A percentile compares a stretch with the other conserved stretches of the same genome.
phyloP scores from a whole-genome alignment of 2,888 invertebrate species.

The Dolichomitus sp. region DNA sequence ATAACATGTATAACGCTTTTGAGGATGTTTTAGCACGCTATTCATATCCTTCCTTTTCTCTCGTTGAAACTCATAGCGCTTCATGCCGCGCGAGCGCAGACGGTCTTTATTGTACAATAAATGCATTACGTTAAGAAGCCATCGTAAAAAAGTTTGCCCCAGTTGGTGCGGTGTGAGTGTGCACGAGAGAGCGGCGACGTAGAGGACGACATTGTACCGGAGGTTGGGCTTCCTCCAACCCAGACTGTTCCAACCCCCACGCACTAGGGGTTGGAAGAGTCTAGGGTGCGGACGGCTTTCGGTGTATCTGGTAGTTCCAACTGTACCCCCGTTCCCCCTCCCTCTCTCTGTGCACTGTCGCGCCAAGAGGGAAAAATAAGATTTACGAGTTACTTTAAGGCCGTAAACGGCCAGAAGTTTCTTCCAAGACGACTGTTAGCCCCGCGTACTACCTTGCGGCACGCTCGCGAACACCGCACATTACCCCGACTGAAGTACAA shows the following conservation, averaged over 20 bases:
- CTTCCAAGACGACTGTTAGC: slow-evolving; percentile 77
- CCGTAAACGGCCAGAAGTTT: slow-evolving; percentile 81
- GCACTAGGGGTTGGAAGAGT: slow-evolving; percentile 26
- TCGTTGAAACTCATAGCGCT: slow-evolving; percentile 32
- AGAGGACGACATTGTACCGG: slow-evolving; percentile 39
- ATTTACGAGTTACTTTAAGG: slow-evolving; percentile 84
- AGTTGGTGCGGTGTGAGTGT: slow-evolving; percentile 71
- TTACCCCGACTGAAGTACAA: slow-evolving; percentile 58
- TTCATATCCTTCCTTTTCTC: slow-evolving; percentile 3
- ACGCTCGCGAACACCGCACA: slow-evolving; percentile 60
- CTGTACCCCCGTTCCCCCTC: background rate
- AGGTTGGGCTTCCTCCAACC: slow-evolving; percentile 50
- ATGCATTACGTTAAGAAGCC: slow-evolving; percentile 79
- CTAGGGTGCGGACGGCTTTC: slow-evolving; percentile 22
- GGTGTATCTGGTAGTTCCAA: slow-evolving; percentile 49
- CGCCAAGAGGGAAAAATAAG: slow-evolving; percentile 78
- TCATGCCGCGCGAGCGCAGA: slow-evolving; percentile 48
- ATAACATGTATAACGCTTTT: slow-evolving; percentile 8
- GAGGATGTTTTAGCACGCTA: slow-evolving; percentile 18
- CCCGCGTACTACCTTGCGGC: slow-evolving; percentile 67
- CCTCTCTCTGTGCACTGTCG: slow-evolving; percentile 30
- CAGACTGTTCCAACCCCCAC: slow-evolving; percentile 21
- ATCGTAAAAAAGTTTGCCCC: slow-evolving; percentile 80
- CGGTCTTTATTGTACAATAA: slow-evolving; percentile 79
- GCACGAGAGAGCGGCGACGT: slow-evolving; percentile 41